Conservation (phyloP, 2,888 invertebrate species). For the Acleris sparsana region DNA sequence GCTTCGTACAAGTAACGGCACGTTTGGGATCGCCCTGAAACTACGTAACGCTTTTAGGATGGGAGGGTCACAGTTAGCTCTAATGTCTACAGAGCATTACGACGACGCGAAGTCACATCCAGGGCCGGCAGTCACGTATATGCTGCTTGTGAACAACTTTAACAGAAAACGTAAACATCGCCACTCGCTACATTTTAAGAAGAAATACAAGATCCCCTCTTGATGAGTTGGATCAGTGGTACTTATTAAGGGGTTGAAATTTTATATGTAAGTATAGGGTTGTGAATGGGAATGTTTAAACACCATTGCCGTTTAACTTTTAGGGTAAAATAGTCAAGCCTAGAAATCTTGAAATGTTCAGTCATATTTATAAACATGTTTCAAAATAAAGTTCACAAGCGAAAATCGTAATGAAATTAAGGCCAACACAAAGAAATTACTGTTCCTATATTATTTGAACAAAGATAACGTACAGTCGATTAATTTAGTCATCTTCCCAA, state of each 20-base stretch:
- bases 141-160: conserved; percentile 26
- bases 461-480: conserved; percentile 2
- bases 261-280: too few species aligned
- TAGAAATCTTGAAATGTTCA: too few species aligned
- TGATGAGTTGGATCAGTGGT: conserved; percentile 1
- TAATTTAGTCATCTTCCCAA: conserved; percentile 37
- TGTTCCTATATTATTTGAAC: not conserved
- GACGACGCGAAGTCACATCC: conserved; percentile 16
- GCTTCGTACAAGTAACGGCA: conserved; percentile 20
- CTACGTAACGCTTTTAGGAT: conserved; percentile 34
- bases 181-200: conserved; percentile 7
- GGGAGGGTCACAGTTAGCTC: conserved; percentile 24
- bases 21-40: conserved; percentile 30
- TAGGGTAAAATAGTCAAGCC: too few species aligned
- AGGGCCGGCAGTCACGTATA: conserved; percentile 26
- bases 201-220: conserved; percentile 25
- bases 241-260: too few species aligned
- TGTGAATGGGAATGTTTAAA: too few species aligned
- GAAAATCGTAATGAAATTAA: too few species aligned
- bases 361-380: too few species aligned
- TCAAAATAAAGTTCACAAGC: too few species aligned
- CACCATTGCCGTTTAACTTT: too few species aligned
- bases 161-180: conserved; percentile 24
- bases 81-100: conserved; percentile 33
- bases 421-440: not conserved